Evolutionary conservation across 2,797 vertebrate species (phyloP).

Genomic region (Propithecus deckenii): DNA sequence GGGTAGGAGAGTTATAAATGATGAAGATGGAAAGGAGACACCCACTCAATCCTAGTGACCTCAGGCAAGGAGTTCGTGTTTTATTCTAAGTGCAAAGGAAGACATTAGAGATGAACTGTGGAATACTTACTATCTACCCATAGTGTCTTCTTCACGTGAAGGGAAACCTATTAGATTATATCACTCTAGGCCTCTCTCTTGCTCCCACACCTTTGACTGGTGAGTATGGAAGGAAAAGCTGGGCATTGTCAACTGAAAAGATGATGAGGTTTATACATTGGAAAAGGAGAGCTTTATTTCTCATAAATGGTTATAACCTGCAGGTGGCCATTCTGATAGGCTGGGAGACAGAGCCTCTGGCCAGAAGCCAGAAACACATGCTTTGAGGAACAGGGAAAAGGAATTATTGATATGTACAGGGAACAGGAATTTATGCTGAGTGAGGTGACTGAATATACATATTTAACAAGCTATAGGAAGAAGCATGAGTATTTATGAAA

Average conservation of each 20-base stretch:
- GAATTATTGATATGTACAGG: background rate
- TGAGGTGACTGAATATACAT: background rate
- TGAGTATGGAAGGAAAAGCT: background rate
- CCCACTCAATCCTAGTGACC: background rate
- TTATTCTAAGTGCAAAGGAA: background rate
- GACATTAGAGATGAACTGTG: background rate
- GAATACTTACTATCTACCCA: background rate
- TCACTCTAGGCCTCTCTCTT: background rate
- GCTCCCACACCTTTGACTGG: background rate
- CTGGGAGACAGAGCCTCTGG: background rate
- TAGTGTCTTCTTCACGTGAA: background rate
- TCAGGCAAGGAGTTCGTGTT: background rate
- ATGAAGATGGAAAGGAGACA: background rate
- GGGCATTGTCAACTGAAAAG: background rate
- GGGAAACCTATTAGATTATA: background rate
- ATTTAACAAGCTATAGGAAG: no score
- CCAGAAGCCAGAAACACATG: background rate
- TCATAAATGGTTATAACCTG: background rate
- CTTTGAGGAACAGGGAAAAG: background rate
- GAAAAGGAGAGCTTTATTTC: no score
- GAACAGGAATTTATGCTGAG: background rate
- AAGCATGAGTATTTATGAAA: no score
- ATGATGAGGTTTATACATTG: no score
- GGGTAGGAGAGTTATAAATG: background rate
- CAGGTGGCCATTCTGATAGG: background rate